Base-by-base conservation (phyloP, 2,797 vertebrate genomes). In the Anguilla megastoma region DNA sequence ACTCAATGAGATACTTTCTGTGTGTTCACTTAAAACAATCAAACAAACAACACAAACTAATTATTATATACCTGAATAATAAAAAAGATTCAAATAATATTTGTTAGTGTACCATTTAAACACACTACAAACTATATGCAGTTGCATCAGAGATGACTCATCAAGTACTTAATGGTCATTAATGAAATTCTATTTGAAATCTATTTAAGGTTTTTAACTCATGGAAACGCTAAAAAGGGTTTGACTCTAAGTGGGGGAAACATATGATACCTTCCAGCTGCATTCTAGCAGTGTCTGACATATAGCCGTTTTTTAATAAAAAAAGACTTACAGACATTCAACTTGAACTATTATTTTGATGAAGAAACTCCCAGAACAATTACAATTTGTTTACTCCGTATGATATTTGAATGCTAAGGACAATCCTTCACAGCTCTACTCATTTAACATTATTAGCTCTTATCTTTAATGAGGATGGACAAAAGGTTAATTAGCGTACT, bases 401-500 rank as follows among this genome's bases (percentile, higher is more conserved):
- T 41, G 74, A 41, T 21, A 79, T 45, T 79, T 79, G 16, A 50
- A 1, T 24, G 50, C 1, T 10, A 48, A 50, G 18, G 16, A 16
- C 33, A 79, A 41, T 2, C 33, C 36, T 45, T 21, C 33, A 79
- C 36, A 41, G 18, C 33, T 12, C 14, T 36, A 36, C 33, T 79
- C 12, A 41, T 79, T 79, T 79, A 45, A 79, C 36, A 79, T 63
- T 24, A 27, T 60, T 41, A 41, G 24, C 58, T 63, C 56, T 63
- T 85, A 85, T 41, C 84, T 60, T 16, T 27, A 86, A 60, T 54
- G 85, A 41, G 27, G 30, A 74, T 27, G 85, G n/a, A 33, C 85
- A 74, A 50, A 74, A 52, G 85, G 66, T 86, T 54, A 86, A 71
- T 74, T 60, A 86, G 60, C 21, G 10, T 8, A 71, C n/a, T 71